Percentiles rank a stretch among this genome's conserved stretches.
Evolutionary conservation across 2,113 vertebrate species (phyloP).

Genomic region (Anser brachyrhynchus): DNA sequence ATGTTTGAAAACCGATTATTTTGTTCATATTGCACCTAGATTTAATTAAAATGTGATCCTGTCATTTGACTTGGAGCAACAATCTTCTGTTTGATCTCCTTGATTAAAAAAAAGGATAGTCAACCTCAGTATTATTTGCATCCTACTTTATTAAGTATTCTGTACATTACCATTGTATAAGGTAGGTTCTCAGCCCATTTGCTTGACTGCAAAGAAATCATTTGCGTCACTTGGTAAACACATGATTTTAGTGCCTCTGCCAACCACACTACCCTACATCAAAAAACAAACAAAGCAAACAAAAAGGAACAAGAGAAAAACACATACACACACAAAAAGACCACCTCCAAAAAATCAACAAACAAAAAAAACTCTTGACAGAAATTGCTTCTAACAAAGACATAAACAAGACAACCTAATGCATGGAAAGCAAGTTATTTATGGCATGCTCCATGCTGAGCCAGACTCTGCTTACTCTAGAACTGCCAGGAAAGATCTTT

Average conservation of each 20-base stretch:
- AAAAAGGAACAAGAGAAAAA: neutral
- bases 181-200: neutral
- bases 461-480: neutral
- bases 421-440: neutral
- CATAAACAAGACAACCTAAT: neutral
- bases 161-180: neutral
- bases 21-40: neutral
- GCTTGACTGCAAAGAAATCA: neutral
- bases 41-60: neutral
- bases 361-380: neutral
- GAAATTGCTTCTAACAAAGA: neutral
- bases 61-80: neutral
- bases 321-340: neutral
- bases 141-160: neutral
- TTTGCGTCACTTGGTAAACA: neutral
- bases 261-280: neutral
- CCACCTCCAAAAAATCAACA: neutral
- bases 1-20: neutral
- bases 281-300: neutral
- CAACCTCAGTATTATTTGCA: neutral
- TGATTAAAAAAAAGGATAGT: neutral
- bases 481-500: neutral
- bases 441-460: rapidly evolving
- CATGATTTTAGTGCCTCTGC: neutral
- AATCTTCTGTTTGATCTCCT: neutral